Evolutionary conservation across 2,113 vertebrate genomes (phyloP).

Genomic region (Aphelocoma coerulescens): DNA sequence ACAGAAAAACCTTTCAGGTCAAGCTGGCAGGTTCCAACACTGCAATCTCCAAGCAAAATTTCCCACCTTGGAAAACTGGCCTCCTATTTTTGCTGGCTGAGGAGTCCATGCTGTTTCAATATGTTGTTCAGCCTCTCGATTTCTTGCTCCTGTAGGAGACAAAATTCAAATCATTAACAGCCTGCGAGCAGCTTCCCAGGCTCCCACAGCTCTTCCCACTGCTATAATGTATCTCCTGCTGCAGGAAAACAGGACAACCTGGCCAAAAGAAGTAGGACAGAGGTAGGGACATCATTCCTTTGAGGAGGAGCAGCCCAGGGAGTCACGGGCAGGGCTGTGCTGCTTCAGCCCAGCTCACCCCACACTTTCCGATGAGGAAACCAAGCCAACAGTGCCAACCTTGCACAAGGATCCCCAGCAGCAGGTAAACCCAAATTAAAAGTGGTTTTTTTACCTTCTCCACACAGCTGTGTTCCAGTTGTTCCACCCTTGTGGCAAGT

Average conservation of each 20-base stretch:
- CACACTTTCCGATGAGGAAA: background rate
- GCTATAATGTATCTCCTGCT: background rate
- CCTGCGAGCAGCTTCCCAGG: background rate
- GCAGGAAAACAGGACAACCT: background rate
- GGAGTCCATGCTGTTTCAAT: constrained; percentile 76
- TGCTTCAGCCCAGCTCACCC: background rate
- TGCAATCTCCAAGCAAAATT: background rate
- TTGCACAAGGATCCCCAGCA: background rate
- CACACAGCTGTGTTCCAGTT: constrained; percentile 79
- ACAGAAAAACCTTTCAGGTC: background rate
- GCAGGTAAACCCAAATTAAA: background rate
- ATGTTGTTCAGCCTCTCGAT: constrained; percentile 81
- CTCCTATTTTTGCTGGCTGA: constrained; percentile 33
- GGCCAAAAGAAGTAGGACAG: background rate
- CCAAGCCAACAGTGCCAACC: background rate
- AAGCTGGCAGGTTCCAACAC: background rate
- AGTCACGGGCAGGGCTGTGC: background rate
- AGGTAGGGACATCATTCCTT: background rate
- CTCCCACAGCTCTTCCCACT: background rate
- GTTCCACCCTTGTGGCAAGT: constrained; percentile 77
- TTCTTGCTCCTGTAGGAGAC: constrained; percentile 81
- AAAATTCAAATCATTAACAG: background rate
- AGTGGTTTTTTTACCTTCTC: constrained; percentile 77
- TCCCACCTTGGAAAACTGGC: background rate
- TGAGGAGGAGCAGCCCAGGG: background rate